Base-by-base conservation (phyloP, 2,113 vertebrate species). In the Manacus vitellinus region DNA sequence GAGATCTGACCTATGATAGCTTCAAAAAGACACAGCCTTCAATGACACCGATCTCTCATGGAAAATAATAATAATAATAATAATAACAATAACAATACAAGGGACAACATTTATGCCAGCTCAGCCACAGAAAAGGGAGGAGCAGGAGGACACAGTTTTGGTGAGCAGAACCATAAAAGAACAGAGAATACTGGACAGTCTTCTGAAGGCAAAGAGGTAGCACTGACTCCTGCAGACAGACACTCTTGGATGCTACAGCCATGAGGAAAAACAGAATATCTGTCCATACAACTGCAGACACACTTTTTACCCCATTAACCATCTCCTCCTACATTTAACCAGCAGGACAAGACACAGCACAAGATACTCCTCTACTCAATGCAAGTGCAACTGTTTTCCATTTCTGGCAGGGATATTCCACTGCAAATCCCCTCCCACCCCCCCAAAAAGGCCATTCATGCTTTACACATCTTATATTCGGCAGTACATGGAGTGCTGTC, bases 401-500 rank as follows among this genome's bases (percentile, higher is more conserved):
- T 21, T 89, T 84, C 75, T 88, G 68, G 14, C 14, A n/a, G 79
- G 20, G 52, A 59, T 1, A n/a, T 43, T 17, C 19, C 62, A 46
- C 10, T 35, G 20, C 55, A 18, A 18, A 30, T 1, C 8, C 82
- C 43, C 76, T 47, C 88, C 83, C 94, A 17, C 41, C 56, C 71
- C 44, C 13, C 7, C 49, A 62, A 6, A 51, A 89, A 30, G 65
- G 86, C 12, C 79, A 88, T 10, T 96, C 96, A 96, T 41, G 68
- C 52, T 74, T 85, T 95, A 93, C 23, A 95, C 31, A 23, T 23
- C 37, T 28, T 93, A 67, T 97, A 97, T 66, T 78, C 59, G 33
- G 75, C 83, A 84, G 49, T 85, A 78, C 2, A 8, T 37, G 92
- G 62, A 63, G 90, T 80, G 86, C 90, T 79, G 7, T 93, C 92